These are phyloP conservation scores for Aramus guarauna DNA, from an alignment of 2,113 vertebrate species.

Conservation along the genomic window DNA sequence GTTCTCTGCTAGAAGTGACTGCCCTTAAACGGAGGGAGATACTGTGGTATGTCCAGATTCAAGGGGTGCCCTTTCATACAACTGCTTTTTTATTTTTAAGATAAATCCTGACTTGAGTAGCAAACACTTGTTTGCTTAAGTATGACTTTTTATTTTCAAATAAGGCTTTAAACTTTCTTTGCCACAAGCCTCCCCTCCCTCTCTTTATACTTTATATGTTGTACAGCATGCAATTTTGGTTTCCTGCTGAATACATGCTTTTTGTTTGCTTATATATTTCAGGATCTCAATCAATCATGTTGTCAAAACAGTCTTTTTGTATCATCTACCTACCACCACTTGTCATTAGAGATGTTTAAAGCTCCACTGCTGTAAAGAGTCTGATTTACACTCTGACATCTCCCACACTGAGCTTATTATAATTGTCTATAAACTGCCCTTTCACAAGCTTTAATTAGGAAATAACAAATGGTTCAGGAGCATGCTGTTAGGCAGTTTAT, in stretches of 20 bases:
- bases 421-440: slow-evolving; percentile 52
- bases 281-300: slow-evolving; percentile 50
- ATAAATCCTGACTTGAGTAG: background rate
- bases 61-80: background rate
- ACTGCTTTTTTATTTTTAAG: background rate
- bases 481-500: slow-evolving; percentile 45
- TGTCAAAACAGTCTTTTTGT: slow-evolving; percentile 64
- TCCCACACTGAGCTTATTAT: slow-evolving; percentile 55
- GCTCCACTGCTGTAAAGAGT: slow-evolving; percentile 15
- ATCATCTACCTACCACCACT: slow-evolving; percentile 49
- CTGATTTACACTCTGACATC: slow-evolving; percentile 46
- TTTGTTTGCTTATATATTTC: slow-evolving; percentile 50
- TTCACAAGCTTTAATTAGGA: slow-evolving; percentile 61
- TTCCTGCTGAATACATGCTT: slow-evolving; percentile 49
- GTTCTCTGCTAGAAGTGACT: background rate
- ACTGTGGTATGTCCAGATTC: background rate
- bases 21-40: background rate
- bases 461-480: slow-evolving; percentile 39
- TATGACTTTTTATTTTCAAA: background rate
- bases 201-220: background rate
- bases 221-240: background rate
- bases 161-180: background rate
- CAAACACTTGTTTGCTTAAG: background rate
- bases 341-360: slow-evolving; percentile 56
- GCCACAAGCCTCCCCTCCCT: background rate